Evolutionary conservation across 2,888 invertebrate species (phyloP).

Genomic region (Lagria hirta): DNA sequence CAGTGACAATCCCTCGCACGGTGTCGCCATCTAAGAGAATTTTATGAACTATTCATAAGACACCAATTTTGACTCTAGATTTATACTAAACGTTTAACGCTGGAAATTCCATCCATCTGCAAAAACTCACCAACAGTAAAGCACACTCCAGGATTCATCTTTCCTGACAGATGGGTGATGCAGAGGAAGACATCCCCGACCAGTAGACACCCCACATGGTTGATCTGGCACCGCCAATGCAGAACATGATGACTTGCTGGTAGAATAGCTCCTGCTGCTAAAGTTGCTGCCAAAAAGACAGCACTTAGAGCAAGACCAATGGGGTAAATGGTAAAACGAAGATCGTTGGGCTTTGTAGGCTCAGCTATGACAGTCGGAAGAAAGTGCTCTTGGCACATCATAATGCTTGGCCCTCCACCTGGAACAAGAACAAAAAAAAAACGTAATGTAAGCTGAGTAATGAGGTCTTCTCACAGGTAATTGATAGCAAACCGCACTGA

Average conservation of each 20-base stretch:
- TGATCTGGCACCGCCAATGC: slow-evolving; percentile 87
- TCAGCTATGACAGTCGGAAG: slow-evolving; percentile 44
- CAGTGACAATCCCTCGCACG: too few relatives aligned
- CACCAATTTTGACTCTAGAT: too few relatives aligned
- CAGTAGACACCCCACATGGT: slow-evolving; percentile 81
- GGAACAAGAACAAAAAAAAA: slow-evolving; percentile 31
- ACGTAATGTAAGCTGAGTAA: too few relatives aligned
- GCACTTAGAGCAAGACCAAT: slow-evolving; percentile 78
- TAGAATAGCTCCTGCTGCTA: slow-evolving; percentile 76
- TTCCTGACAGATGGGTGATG: slow-evolving; percentile 70
- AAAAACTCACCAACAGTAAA: slow-evolving; percentile 67
- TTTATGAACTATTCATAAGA: too few relatives aligned
- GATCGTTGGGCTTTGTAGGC: slow-evolving; percentile 46
- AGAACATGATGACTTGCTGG: slow-evolving; percentile 84
- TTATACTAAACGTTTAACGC: too few relatives aligned
- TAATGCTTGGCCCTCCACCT: slow-evolving; percentile 58
- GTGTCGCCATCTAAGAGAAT: too few relatives aligned
- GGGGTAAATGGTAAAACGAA: slow-evolving; percentile 73
- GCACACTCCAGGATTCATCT: slow-evolving; percentile 64
- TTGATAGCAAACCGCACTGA: too few relatives aligned
- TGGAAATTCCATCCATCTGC: too few relatives aligned
- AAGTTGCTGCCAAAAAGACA: slow-evolving; percentile 77
- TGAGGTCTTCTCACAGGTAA: too few relatives aligned
- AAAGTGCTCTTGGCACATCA: slow-evolving; percentile 65
- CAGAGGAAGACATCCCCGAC: slow-evolving; percentile 79